Evolutionary conservation across 2,113 vertebrate species (phyloP).

Genomic region (Ammodytes marinus): DNA sequence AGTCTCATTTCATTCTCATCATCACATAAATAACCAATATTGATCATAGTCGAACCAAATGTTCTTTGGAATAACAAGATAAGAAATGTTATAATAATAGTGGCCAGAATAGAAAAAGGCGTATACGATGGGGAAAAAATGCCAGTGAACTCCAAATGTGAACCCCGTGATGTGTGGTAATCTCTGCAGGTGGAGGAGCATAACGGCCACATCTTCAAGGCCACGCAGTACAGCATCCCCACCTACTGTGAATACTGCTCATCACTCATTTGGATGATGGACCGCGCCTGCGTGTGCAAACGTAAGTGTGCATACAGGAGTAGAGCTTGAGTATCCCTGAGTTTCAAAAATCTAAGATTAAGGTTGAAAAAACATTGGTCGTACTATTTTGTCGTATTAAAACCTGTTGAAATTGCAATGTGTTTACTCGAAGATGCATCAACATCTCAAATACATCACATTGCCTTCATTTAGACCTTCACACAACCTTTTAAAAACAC

Average conservation of each 20-base stretch:
- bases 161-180: conserved; percentile 34
- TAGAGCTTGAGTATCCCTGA: background rate
- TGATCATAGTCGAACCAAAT: background rate
- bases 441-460: background rate
- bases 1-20: conserved; percentile 72
- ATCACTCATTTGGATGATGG: conserved; percentile 99
- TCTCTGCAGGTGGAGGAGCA: conserved; percentile 93
- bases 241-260: conserved; percentile 98
- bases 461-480: background rate
- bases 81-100: background rate
- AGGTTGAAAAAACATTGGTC: no score
- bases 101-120: background rate
- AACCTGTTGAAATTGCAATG: background rate
- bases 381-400: no score
- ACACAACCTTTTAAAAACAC: background rate
- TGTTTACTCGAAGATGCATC: background rate
- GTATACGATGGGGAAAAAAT: background rate
- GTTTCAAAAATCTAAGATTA: background rate
- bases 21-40: background rate
- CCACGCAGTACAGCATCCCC: conserved; percentile 98
- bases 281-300: conserved; percentile 97
- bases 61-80: conserved; percentile 15
- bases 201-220: conserved; percentile 98
- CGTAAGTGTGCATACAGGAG: conserved; percentile 84
- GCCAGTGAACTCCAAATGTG: background rate